A percentile compares a stretch with the other conserved stretches of the same genome.
These are phyloP conservation scores for Apodemia zela DNA, from an alignment of 2,888 invertebrate species.

Conservation along the genomic window DNA sequence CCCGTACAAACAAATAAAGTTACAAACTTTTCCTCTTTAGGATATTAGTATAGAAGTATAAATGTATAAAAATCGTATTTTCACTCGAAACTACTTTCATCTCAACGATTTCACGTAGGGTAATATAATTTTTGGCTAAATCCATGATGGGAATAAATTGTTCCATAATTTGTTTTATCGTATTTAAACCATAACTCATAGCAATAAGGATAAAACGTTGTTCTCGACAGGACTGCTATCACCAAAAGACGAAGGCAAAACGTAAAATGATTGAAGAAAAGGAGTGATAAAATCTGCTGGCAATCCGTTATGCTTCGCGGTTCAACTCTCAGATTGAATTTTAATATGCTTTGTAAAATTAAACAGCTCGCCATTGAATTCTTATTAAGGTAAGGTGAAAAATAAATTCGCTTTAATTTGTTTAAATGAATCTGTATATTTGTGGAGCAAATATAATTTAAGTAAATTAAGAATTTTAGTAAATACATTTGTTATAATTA, in stretches of 20 bases:
- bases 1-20: too few species aligned
- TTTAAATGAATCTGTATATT: background rate
- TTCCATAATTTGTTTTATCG: too few species aligned
- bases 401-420: conserved; percentile 12
- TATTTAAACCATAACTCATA: too few species aligned
- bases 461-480: background rate
- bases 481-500: background rate
- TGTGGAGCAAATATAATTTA: background rate
- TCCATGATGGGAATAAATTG: too few species aligned
- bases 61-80: too few species aligned
- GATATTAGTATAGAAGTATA: too few species aligned
- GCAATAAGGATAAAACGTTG: conserved; percentile 36
- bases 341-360: conserved; percentile 74
- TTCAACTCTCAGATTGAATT: conserved; percentile 75
- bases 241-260: conserved; percentile 54
- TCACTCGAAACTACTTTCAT: too few species aligned
- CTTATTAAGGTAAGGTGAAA: conserved; percentile 63
- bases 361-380: conserved; percentile 72
- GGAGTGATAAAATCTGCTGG: conserved; percentile 68
- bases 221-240: conserved; percentile 52
- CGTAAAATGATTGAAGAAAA: conserved; percentile 68
- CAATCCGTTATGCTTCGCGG: conserved; percentile 75
- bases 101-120: too few species aligned
- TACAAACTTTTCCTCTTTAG: too few species aligned
- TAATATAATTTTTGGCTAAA: too few species aligned